A percentile compares a stretch with the other conserved stretches of the same genome.
phyloP scores from a whole-genome alignment of 1,140 invertebrate genomes.

The Zeugodacus cucurbitae region DNA sequence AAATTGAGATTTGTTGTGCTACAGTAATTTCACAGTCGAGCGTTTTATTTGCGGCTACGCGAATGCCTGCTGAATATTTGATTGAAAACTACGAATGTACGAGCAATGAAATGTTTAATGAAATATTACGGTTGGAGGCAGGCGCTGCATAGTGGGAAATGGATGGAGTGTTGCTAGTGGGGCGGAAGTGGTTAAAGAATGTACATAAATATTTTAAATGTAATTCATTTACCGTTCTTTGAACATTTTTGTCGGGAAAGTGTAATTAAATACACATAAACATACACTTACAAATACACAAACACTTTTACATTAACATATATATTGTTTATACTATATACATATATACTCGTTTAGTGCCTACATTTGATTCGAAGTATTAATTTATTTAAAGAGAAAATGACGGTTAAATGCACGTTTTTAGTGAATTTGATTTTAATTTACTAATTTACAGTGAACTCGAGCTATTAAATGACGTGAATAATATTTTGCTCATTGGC shows the following conservation, averaged over 20 bases:
- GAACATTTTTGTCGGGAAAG: neutral
- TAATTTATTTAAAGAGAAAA: neutral
- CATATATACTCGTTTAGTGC: neutral
- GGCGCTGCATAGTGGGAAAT: neutral
- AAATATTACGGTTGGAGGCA: neutral
- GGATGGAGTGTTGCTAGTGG: neutral
- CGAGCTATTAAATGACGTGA: neutral
- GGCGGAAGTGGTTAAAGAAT: neutral
- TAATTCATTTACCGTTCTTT: neutral
- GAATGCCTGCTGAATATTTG: constrained; percentile 35
- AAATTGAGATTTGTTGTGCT: constrained; percentile 43
- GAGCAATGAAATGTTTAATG: constrained; percentile 18
- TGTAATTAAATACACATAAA: neutral
- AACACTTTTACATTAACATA: too few relatives aligned
- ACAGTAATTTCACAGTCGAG: constrained; percentile 38
- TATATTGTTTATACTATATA: neutral
- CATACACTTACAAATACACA: too few relatives aligned
- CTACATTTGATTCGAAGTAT: neutral
- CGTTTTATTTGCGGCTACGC: constrained; percentile 4
- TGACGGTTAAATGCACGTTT: too few relatives aligned
- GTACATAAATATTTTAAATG: neutral
- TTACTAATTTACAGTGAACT: too few relatives aligned
- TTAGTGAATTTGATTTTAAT: too few relatives aligned
- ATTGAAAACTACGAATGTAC: constrained; percentile 8
- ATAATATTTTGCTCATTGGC: neutral